Evolutionary conservation across 2,113 vertebrate species (phyloP).

Genomic region (Petromus typicus): DNA sequence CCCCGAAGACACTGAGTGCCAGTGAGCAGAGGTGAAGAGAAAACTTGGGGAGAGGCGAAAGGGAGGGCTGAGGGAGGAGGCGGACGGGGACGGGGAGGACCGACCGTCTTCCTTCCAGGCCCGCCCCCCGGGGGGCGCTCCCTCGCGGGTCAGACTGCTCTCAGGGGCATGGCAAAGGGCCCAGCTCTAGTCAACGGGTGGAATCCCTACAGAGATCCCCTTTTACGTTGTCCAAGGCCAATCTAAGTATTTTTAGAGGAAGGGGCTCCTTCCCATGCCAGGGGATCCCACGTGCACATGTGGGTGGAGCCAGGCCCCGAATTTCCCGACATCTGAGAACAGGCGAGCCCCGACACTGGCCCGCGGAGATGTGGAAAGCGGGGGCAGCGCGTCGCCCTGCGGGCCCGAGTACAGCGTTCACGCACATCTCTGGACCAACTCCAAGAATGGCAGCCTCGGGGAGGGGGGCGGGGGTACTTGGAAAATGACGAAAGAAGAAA

Average conservation of each 20-base stretch:
- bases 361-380: not conserved
- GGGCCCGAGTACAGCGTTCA: constrained; percentile 6
- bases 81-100: not conserved
- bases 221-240: constrained; percentile 14
- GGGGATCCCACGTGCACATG: not conserved
- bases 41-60: not conserved
- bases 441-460: constrained; percentile 49
- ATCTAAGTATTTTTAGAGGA: not conserved
- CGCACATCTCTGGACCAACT: constrained; percentile 37
- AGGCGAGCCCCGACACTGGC: not conserved
- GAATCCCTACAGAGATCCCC: not conserved
- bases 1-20: not conserved
- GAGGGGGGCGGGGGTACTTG: not conserved
- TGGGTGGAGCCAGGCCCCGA: not conserved
- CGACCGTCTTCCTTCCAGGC: too few species aligned
- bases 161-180: not conserved
- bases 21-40: not conserved
- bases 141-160: not conserved
- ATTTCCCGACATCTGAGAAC: constrained; percentile 34
- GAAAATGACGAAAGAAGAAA: not conserved
- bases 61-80: not conserved
- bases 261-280: not conserved
- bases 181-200: not conserved
- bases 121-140: too few species aligned
- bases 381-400: not conserved